Percentiles rank a stretch among this genome's conserved stretches.
These are phyloP conservation scores for Ptychoptera albimana DNA, from an alignment of 2,888 invertebrate species.

Conservation along the genomic window DNA sequence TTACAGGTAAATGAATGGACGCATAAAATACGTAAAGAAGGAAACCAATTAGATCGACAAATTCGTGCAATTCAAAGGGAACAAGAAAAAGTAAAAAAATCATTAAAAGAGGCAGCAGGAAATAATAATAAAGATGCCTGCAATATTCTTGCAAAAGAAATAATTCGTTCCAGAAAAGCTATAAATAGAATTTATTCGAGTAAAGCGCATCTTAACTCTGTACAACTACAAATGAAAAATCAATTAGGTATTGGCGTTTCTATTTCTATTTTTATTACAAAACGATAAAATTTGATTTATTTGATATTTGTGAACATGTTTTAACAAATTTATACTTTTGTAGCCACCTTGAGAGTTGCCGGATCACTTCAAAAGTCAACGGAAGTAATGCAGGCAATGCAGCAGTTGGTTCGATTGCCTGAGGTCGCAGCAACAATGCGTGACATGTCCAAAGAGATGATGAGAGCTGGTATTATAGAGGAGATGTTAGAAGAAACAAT, in stretches of 20 bases:
- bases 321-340: slow-evolving; percentile 10
- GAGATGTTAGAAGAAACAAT: slow-evolving; percentile 98
- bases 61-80: slow-evolving; percentile 93
- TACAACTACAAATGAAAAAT: slow-evolving; percentile 95
- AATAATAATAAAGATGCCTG: slow-evolving; percentile 92
- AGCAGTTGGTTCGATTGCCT: slow-evolving; percentile 72
- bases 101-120: slow-evolving; percentile 88
- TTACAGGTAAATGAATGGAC: slow-evolving; percentile 93
- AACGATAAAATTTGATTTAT: no score
- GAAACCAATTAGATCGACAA: slow-evolving; percentile 84
- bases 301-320: background rate
- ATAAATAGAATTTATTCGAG: slow-evolving; percentile 85
- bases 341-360: slow-evolving; percentile 86
- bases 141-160: slow-evolving; percentile 82
- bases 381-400: slow-evolving; percentile 98
- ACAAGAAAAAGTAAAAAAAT: slow-evolving; percentile 89
- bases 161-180: slow-evolving; percentile 74
- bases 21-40: slow-evolving; percentile 85
- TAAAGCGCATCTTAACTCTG: slow-evolving; percentile 93
- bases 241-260: slow-evolving; percentile 54
- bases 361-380: slow-evolving; percentile 90
- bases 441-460: slow-evolving; percentile 97
- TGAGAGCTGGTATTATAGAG: slow-evolving; percentile 96
- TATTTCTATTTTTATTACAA: no score
- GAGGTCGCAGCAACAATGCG: slow-evolving; percentile 94